phyloP scores from a whole-genome alignment of 2,888 invertebrate genomes.

The Invenusta paracnida region DNA sequence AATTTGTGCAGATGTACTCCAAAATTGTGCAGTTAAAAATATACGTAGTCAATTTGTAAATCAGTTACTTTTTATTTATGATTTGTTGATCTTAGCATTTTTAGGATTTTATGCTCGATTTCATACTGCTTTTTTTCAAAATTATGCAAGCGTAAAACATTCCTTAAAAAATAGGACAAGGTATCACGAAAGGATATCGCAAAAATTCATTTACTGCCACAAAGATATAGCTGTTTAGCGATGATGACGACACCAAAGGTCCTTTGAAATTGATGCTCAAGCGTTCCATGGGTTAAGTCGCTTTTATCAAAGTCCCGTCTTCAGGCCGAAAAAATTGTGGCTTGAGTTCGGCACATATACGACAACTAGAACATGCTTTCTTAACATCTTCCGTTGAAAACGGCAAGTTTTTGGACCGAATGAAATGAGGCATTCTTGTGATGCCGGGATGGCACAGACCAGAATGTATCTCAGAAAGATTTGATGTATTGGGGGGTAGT shows the following conservation, averaged over 20 bases:
- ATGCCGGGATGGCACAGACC: slow-evolving; percentile 25
- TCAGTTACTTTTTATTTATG: no score
- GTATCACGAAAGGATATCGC: no score
- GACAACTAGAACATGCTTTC: slow-evolving; percentile 8
- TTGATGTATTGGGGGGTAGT: neutral
- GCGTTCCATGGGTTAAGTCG: slow-evolving; percentile 46
- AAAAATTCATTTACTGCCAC: slow-evolving; percentile 47
- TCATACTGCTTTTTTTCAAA: no score
- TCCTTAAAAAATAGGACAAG: no score
- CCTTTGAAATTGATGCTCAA: slow-evolving; percentile 48
- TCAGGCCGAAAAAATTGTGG: slow-evolving; percentile 30
- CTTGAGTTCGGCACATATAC: slow-evolving; percentile 32
- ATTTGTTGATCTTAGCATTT: no score
- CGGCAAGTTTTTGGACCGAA: slow-evolving; percentile 40
- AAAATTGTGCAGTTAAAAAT: no score
- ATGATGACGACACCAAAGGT: slow-evolving; percentile 43
- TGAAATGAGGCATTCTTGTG: slow-evolving; percentile 33
- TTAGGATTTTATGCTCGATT: no score
- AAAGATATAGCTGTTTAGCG: slow-evolving; percentile 45
- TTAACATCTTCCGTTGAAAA: no score
- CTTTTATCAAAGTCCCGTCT: slow-evolving; percentile 44
- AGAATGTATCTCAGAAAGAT: slow-evolving; percentile 41
- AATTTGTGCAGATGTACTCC: no score
- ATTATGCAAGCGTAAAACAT: no score
- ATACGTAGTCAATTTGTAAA: no score